These are phyloP conservation scores for Rousettus madagascariensis DNA, from an alignment of 2,797 vertebrate species.

Conservation along the genomic window DNA sequence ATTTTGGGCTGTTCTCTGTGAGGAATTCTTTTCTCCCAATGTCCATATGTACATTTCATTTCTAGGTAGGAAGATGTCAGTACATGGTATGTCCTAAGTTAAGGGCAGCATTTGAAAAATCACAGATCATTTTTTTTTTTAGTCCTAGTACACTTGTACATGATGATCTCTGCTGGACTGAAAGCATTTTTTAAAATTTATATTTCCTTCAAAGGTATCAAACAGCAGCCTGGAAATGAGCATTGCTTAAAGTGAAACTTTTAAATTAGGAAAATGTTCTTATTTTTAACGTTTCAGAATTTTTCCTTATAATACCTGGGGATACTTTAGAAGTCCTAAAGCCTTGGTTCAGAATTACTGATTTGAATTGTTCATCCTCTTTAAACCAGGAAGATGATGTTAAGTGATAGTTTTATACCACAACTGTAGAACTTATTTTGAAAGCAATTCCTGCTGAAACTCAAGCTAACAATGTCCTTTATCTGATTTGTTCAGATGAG, in stretches of 20 bases:
- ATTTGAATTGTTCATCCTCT: conserved; percentile 33
- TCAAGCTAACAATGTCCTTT: conserved; percentile 55
- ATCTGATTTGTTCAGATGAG: conserved; percentile 66
- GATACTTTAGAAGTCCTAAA: conserved; percentile 31
- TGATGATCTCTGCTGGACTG: conserved; percentile 47
- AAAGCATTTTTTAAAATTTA: conserved; percentile 25
- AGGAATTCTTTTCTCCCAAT: conserved; percentile 49
- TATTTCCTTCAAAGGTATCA: conserved; percentile 42
- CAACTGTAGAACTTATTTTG: conserved; percentile 52
- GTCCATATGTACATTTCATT: conserved; percentile 55
- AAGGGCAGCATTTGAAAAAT: conserved; percentile 48
- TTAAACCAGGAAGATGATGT: conserved; percentile 47
- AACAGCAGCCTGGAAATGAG: conserved; percentile 45
- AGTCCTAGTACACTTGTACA: conserved; percentile 18
- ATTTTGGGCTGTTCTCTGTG: conserved; percentile 56
- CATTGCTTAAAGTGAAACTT: conserved; percentile 33
- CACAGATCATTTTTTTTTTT: conserved; percentile 42
- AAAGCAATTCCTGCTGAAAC: conserved; percentile 58
- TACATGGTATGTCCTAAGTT: conserved; percentile 52
- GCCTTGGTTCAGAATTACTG: conserved; percentile 40
- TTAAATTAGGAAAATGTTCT: conserved; percentile 47
- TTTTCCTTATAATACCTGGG: conserved; percentile 55
- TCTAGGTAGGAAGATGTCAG: conserved; percentile 51
- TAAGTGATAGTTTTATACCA: conserved; percentile 52
- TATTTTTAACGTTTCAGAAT: conserved; percentile 49